Percentiles rank a stretch among this genome's conserved stretches.
Evolutionary conservation across 2,888 invertebrate species (phyloP).

Genomic region (Yponomeuta cagnagella): DNA sequence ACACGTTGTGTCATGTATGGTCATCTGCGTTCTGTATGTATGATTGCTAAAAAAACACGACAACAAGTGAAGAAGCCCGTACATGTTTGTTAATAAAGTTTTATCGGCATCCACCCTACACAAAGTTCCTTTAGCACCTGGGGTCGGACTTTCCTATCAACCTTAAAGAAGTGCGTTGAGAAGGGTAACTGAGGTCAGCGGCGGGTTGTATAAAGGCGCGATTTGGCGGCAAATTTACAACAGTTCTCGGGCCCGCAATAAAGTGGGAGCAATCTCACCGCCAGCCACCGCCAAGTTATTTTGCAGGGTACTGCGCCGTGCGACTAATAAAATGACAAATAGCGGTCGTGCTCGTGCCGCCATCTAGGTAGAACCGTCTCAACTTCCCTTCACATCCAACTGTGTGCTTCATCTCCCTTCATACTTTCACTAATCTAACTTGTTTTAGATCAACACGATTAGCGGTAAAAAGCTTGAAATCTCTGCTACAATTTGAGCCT

Average conservation of each 20-base stretch:
- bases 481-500: no score
- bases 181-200: conserved; percentile 53
- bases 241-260: conserved; percentile 63
- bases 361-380: conserved; percentile 30
- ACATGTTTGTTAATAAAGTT: conserved; percentile 19
- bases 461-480: neutral
- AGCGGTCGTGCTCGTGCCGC: conserved; percentile 46
- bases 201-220: conserved; percentile 62
- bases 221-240: conserved; percentile 71
- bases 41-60: neutral
- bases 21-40: no score
- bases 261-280: conserved; percentile 65
- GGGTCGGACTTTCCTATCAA: conserved; percentile 10
- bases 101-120: conserved; percentile 6
- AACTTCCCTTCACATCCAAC: conserved; percentile 27
- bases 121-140: conserved; percentile 9
- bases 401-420: conserved; percentile 29
- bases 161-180: conserved; percentile 26
- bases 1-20: no score
- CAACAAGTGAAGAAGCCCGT: neutral
- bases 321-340: conserved; percentile 73
- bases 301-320: conserved; percentile 62
- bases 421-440: conserved; percentile 36
- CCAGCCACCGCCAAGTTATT: conserved; percentile 54
- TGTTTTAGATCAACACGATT: conserved; percentile 15